phyloP scores from a whole-genome alignment of 2,113 vertebrate species.

The Pachypanchax playfairii region DNA sequence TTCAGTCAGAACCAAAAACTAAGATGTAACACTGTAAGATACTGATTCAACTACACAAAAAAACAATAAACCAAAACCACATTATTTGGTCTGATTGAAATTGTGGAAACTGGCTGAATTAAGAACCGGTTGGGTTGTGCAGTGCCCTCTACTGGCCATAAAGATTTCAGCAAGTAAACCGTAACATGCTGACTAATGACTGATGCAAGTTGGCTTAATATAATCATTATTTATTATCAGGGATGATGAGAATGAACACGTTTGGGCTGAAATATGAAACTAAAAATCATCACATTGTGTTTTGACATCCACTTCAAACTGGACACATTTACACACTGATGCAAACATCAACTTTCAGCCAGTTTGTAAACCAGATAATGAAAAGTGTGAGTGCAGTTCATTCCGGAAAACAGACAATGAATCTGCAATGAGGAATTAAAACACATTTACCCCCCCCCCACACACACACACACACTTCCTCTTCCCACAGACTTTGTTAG shows the following conservation, averaged over 20 bases:
- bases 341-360: not conserved
- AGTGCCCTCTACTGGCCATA: conserved; percentile 58
- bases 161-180: conserved; percentile 22
- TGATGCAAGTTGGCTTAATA: not conserved
- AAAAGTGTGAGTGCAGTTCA: conserved; percentile 30
- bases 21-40: too few species aligned
- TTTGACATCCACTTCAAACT: not conserved
- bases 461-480: too few species aligned
- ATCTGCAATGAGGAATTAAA: conserved; percentile 79
- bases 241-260: not conserved
- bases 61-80: not conserved
- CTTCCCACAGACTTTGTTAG: conserved; percentile 74
- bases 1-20: too few species aligned
- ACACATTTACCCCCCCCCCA: conserved; percentile 73
- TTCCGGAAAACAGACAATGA: conserved; percentile 75
- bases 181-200: not conserved
- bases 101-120: conserved; percentile 4
- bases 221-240: not conserved
- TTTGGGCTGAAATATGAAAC: not conserved
- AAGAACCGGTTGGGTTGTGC: conserved; percentile 11
- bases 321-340: not conserved
- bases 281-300: not conserved
- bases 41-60: too few species aligned
- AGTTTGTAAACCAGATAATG: conserved; percentile 10
- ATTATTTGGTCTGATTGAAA: not conserved